These are phyloP conservation scores for Temnothorax rugatulus DNA, from an alignment of 2,888 invertebrate genomes.

Conservation along the genomic window DNA sequence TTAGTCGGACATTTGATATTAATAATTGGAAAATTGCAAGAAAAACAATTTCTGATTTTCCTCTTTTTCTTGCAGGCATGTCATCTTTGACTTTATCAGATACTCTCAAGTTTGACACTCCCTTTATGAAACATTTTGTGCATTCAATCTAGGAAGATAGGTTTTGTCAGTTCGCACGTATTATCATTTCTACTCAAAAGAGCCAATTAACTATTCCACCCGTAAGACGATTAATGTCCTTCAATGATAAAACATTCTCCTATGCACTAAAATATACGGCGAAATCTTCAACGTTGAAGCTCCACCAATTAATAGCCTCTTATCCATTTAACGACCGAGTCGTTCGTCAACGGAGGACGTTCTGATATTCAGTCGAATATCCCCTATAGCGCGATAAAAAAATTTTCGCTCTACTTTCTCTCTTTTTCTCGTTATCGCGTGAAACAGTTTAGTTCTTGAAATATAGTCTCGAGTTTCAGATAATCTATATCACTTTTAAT, in stretches of 20 bases:
- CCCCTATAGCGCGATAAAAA: background rate
- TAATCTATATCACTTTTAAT: constrained; percentile 6
- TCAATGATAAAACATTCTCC: constrained; percentile 49
- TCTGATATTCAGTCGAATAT: constrained; percentile 40
- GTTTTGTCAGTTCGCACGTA: background rate
- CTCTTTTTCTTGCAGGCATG: no score
- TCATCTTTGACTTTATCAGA: background rate
- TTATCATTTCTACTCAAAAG: constrained; percentile 34
- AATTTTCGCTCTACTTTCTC: background rate
- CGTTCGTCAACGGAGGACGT: constrained; percentile 28
- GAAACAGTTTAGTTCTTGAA: constrained; percentile 8
- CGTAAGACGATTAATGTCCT: constrained; percentile 64
- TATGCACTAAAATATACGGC: constrained; percentile 13
- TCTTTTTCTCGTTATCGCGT: constrained; percentile 1
- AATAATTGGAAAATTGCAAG: background rate
- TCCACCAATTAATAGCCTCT: constrained; percentile 64
- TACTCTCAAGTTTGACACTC: background rate
- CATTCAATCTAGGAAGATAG: background rate
- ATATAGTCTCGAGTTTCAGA: background rate
- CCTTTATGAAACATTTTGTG: background rate
- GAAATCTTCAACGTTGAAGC: constrained; percentile 27
- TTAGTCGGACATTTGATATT: background rate
- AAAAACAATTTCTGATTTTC: background rate
- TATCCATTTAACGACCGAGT: constrained; percentile 52
- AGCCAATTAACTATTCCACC: constrained; percentile 67